These are phyloP conservation scores for Cardiocondyla obscurior DNA, from an alignment of 1,140 invertebrate genomes.

Conservation along the genomic window DNA sequence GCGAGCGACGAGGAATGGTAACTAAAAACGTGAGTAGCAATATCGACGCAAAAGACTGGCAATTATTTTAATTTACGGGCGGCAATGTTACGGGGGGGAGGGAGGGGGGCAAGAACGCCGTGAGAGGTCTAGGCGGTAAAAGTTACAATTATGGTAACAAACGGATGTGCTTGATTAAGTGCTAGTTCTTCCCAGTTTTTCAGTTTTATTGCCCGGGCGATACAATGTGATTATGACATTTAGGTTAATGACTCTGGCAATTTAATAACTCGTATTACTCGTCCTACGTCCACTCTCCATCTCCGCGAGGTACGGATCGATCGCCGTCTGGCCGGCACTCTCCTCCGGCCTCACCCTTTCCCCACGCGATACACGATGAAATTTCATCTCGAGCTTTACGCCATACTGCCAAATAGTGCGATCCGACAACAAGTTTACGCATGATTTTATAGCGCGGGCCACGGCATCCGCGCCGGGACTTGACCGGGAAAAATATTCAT, in stretches of 20 bases:
- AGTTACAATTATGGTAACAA: background rate
- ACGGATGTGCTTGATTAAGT: background rate
- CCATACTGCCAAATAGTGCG: conserved; percentile 30
- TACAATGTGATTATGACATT: conserved; percentile 34
- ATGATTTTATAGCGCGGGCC: conserved; percentile 33
- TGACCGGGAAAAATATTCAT: conserved; percentile 34
- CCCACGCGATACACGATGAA: conserved; percentile 22
- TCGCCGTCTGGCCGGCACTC: conserved; percentile 49
- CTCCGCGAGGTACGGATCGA: conserved; percentile 60
- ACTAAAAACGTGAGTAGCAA: background rate
- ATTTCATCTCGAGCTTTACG: conserved; percentile 41
- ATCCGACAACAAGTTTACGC: conserved; percentile 43
- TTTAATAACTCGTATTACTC: conserved; percentile 64
- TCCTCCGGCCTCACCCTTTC: background rate
- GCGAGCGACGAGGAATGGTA: background rate
- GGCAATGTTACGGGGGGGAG: background rate
- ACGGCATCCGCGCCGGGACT: background rate
- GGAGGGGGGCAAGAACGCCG: background rate
- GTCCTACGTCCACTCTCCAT: conserved; percentile 26
- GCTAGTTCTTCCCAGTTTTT: background rate
- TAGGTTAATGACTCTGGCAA: conserved; percentile 56
- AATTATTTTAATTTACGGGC: background rate
- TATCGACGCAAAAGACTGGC: background rate
- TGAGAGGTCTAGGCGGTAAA: too few relatives aligned
- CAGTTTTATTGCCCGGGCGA: background rate